Conservation (phyloP, 2,797 vertebrate genomes). For the Moxostoma hubbsi region DNA sequence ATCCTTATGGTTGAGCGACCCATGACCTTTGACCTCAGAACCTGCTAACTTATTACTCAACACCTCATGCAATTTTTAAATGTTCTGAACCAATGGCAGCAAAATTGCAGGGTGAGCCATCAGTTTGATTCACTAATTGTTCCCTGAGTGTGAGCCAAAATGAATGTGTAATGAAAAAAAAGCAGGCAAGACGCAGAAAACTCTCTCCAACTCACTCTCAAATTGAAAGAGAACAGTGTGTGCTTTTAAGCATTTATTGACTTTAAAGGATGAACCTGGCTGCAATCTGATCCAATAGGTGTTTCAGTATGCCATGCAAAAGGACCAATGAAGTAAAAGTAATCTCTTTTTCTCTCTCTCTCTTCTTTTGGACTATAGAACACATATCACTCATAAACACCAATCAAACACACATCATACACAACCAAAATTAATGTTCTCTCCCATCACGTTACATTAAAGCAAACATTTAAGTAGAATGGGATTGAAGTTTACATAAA, state of each 20-base stretch:
- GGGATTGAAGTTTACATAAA: conserved; percentile 58
- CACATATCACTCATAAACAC: conserved; percentile 28
- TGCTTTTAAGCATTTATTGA: conserved; percentile 73
- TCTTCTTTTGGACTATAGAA: conserved; percentile 47
- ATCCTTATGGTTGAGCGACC: conserved; percentile 49
- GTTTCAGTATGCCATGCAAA: conserved; percentile 66
- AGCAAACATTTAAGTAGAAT: conserved; percentile 29
- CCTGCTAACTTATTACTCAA: conserved; percentile 77
- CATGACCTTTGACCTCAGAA: conserved; percentile 66
- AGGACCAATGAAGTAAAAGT: conserved; percentile 52
- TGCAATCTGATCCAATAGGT: conserved; percentile 64
- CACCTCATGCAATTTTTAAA: conserved; percentile 73
- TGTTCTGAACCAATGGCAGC: conserved; percentile 65
- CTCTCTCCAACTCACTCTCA: conserved; percentile 45
- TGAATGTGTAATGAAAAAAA: not conserved
- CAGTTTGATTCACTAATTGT: conserved; percentile 35
- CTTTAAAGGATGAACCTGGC: conserved; percentile 74
- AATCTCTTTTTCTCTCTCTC: conserved; percentile 70
- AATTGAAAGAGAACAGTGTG: conserved; percentile 70
- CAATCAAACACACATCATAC: conserved; percentile 44
- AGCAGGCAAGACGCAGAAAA: not conserved
- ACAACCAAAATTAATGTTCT: conserved; percentile 54
- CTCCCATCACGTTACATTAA: conserved; percentile 24
- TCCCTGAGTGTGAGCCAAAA: not conserved
- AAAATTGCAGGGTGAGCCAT: conserved; percentile 63